Evolutionary conservation across 2,113 vertebrate species (phyloP), one percentile per base, ranked within the genome.

Genomic region (Datnioides undecimradiatus): DNA sequence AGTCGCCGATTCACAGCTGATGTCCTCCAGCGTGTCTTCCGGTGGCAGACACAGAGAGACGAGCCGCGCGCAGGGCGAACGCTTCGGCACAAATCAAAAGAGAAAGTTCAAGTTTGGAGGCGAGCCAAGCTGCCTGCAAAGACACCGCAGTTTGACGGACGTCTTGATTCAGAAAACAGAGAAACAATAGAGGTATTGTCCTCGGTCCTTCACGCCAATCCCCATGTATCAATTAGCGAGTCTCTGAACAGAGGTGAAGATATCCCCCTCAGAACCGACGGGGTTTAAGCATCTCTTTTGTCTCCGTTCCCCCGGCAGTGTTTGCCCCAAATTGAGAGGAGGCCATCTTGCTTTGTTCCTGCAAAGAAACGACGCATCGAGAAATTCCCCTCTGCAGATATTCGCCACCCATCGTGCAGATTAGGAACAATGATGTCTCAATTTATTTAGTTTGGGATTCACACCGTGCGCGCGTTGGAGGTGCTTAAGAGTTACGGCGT

Each of bases 141-240:
- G 75, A 90, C 80, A 68, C 63, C 52, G 66, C 84, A 34, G 72
- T 41, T 41, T 73, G 83, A 87, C 84, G 79, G 77, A 78, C 79
- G 78, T 88, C 84, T 89, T 90, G 84, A 88, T 88, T 71, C 65
- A 80, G 77, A 79, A 82, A 49, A 52, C 54, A 68, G 36, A 51
- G 66, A 89, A 83, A 93, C 93, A 94, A 94, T 90, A 38, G 84
- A 54, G 64, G 78, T 40, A 90, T 93, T 95, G 94, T 95, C 82
- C 72, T 77, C 38, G 8, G 54, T 43, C 79, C 83, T 83, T 88
- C 81, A 87, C 57, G 80, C 90, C 77, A 51, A 83, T 86, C 86
- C 70, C 54, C 77, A 81, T 77, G 54, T 88, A 82, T 87, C 82
- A 87, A 83, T 91, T 84, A 76, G 83, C 79, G 75, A 72, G 82